Percentiles rank a stretch among this genome's conserved stretches.
Conservation (phyloP, 2,113 vertebrate genomes). For the Onychorhynchus coronatus region DNA sequence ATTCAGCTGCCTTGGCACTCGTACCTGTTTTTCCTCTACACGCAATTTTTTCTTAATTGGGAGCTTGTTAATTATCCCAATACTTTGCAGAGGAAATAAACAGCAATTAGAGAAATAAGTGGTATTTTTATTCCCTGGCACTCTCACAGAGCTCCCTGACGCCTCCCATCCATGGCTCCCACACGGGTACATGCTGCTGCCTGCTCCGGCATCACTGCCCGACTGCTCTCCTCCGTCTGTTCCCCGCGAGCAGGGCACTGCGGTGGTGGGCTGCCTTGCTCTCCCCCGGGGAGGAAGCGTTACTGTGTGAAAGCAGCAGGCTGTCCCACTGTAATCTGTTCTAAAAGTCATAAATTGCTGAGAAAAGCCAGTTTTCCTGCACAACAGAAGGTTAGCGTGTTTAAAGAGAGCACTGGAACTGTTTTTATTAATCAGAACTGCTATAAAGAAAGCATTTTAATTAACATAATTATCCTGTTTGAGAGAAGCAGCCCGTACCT, state of each 20-base stretch:
- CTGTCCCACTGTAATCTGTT: slow-evolving; percentile 30
- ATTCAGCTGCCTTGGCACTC: neutral
- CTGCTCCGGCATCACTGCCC: neutral
- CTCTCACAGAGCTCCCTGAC: neutral
- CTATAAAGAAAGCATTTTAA: slow-evolving; percentile 79
- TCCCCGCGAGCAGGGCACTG: neutral
- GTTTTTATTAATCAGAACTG: slow-evolving; percentile 78
- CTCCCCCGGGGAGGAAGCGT: slow-evolving; percentile 3
- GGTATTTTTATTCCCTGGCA: slow-evolving; percentile 59
- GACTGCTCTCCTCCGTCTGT: slow-evolving; percentile 5
- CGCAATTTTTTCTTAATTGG: slow-evolving; percentile 60
- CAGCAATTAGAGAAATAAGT: slow-evolving; percentile 67
- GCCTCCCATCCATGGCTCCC: slow-evolving; percentile 10
- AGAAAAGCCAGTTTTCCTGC: slow-evolving; percentile 61
- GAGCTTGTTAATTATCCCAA: slow-evolving; percentile 67
- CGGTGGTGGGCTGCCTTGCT: neutral
- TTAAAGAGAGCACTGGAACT: slow-evolving; percentile 73
- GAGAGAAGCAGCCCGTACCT: slow-evolving; percentile 67
- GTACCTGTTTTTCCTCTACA: neutral
- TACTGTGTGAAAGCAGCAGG: slow-evolving; percentile 45
- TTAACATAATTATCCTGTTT: slow-evolving; percentile 75
- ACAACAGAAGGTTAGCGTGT: slow-evolving; percentile 71
- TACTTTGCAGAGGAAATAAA: slow-evolving; percentile 67
- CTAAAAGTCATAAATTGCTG: slow-evolving; percentile 61
- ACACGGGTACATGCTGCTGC: slow-evolving; percentile 38